Evolutionary conservation across 2,113 vertebrate species (phyloP).

Genomic region (Macroglossus sobrinus): DNA sequence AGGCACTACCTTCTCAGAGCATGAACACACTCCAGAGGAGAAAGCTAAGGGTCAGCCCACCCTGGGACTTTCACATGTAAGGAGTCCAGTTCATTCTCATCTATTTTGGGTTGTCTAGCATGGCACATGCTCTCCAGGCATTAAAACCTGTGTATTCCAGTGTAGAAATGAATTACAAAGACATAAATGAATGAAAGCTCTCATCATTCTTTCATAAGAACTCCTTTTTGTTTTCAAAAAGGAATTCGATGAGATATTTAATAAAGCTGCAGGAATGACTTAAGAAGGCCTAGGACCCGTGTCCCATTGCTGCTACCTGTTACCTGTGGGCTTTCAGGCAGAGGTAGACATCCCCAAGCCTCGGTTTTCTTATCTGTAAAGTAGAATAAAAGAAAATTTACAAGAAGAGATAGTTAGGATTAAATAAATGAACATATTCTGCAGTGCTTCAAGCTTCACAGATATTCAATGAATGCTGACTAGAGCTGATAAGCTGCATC

Average conservation of each 20-base stretch:
- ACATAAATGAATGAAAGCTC: neutral
- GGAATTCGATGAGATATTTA: neutral
- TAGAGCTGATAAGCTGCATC: neutral
- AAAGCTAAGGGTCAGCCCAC: neutral
- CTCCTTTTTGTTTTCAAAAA: neutral
- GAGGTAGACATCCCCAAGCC: neutral
- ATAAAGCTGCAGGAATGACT: neutral
- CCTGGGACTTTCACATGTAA: no score
- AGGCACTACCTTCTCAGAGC: neutral
- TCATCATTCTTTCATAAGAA: neutral
- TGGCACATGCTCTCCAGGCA: neutral
- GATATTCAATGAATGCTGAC: neutral
- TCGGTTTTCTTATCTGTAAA: neutral
- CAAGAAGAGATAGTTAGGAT: neutral
- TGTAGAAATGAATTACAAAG: neutral
- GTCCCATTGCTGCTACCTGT: neutral
- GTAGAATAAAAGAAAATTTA: neutral
- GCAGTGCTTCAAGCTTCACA: neutral
- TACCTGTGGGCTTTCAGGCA: neutral
- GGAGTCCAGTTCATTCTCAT: neutral
- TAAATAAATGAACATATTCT: neutral
- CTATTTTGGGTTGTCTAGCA: neutral
- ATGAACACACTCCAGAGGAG: neutral
- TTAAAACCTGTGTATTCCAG: neutral
- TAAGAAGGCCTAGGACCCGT: neutral